Conservation (phyloP, 2,888 invertebrate genomes). For the Leucophenga montana region DNA sequence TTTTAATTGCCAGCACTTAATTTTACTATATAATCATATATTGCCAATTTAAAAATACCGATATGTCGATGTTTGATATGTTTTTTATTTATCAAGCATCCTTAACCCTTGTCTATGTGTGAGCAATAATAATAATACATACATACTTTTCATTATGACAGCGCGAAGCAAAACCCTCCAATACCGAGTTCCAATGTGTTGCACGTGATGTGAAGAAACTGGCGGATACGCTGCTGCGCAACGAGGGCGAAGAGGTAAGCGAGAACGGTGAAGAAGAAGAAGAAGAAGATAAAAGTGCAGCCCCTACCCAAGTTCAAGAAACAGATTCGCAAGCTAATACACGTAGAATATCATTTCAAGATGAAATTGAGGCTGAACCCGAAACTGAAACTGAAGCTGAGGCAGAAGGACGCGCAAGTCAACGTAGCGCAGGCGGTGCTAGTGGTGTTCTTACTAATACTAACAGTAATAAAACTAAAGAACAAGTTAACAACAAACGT, state of each 20-base stretch:
- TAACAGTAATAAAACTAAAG: background rate
- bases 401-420: background rate
- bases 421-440: slow-evolving; percentile 11
- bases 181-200: slow-evolving; percentile 66
- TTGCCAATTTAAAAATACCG: too few species aligned
- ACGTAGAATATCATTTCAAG: background rate
- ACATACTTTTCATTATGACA: too few species aligned
- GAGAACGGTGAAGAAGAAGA: background rate
- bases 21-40: too few species aligned
- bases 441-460: background rate
- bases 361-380: background rate
- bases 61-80: too few species aligned
- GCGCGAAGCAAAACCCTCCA: slow-evolving; percentile 55
- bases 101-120: too few species aligned
- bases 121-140: too few species aligned
- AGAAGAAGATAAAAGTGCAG: slow-evolving; percentile 13
- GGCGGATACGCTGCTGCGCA: slow-evolving; percentile 61
- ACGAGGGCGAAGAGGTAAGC: slow-evolving; percentile 43
- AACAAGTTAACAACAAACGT: background rate
- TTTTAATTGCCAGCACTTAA: too few species aligned
- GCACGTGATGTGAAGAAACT: slow-evolving; percentile 69
- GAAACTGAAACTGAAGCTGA: background rate
- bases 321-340: background rate
- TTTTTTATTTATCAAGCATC: too few species aligned
- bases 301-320: slow-evolving; percentile 15